Base-by-base conservation (phyloP, 2,113 vertebrate species). In the Callopanchax toddi region DNA sequence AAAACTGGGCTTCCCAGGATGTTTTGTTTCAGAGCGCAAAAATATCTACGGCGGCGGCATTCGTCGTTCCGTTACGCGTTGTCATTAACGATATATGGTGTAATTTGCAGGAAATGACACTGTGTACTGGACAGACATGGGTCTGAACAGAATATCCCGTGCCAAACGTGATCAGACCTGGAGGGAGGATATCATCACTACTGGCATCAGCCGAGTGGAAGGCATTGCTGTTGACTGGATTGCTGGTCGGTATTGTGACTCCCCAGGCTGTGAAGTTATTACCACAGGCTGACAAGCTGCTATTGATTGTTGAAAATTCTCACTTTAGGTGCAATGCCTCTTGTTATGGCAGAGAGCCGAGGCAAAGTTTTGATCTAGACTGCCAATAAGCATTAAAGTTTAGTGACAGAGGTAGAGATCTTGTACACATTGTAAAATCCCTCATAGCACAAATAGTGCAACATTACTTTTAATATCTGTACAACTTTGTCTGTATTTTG, bases 101-200 rank as follows among this genome's bases (percentile, higher is more conserved):
- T 22, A 39, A 81, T 80, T 67, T 69, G 7, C 81, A 99, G 97
- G 90, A 62, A 99, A 99, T 85, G 97, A 99, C 87, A 98, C 97
- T 1, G 92, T 99, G 76, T 99, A 99, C 79, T 99, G 97, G 97
- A 98, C 97, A 66, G 97, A 99, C 80, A 98, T 99, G 96, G 97
- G 97, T 21, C 92, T 97, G 85, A 99, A 98, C 89, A 95, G 94
- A 87, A 99, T 99, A 68, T 98, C 96, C 60, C 88, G 97, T 58
- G 92, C 93, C 68, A 98, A 96, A 87, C 89, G 97, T 60, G 97
- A 99, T 64, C 97, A 99, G 73, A 99, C 97, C 0, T 99, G 97
- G 97, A 96, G 94, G 86, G 97, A 99, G 83, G 96, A 99, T 62
- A 91, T 98, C 44, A 81, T 99, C 50, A 96, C 96, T 10, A 98